Percentiles rank a stretch among this genome's conserved stretches.
Conservation (phyloP, 1,140 invertebrate species). For the Cotesia glomerata region DNA sequence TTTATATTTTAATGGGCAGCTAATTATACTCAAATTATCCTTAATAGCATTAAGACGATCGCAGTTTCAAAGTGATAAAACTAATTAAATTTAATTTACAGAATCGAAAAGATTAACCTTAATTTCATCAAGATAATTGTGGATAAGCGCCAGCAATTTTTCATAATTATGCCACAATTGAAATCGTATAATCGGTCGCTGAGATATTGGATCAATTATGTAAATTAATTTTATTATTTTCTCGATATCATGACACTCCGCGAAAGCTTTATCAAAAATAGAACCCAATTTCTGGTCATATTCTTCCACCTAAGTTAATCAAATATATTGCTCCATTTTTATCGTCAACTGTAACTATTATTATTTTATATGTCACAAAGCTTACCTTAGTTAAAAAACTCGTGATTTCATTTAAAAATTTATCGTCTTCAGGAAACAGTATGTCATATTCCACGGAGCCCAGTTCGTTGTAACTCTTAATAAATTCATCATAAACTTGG, state of each 20-base stretch:
- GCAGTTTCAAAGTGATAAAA: not conserved
- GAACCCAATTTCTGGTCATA: slow-evolving; percentile 78
- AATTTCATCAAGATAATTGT: slow-evolving; percentile 70
- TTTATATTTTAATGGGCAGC: too few species aligned
- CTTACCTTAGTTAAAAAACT: slow-evolving; percentile 50
- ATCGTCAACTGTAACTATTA: slow-evolving; percentile 68
- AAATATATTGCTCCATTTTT: slow-evolving; percentile 63
- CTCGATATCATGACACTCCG: slow-evolving; percentile 77
- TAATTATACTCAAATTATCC: too few species aligned
- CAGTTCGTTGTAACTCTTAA: slow-evolving; percentile 72
- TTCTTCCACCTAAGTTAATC: slow-evolving; percentile 65
- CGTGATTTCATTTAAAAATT: slow-evolving; percentile 67
- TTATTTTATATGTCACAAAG: slow-evolving; percentile 38
- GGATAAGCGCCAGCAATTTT: slow-evolving; percentile 66
- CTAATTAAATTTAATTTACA: slow-evolving; percentile 11
- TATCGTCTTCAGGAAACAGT: slow-evolving; percentile 70
- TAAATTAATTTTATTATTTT: slow-evolving; percentile 72
- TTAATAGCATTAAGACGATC: too few species aligned
- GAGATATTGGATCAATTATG: slow-evolving; percentile 75
- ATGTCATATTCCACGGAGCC: slow-evolving; percentile 73
- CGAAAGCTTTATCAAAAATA: slow-evolving; percentile 77
- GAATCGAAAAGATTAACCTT: slow-evolving; percentile 58
- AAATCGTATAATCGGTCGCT: slow-evolving; percentile 73
- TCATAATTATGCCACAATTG: slow-evolving; percentile 70
- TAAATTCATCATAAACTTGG: slow-evolving; percentile 75